Evolutionary conservation across 2,888 invertebrate genomes (phyloP).

Genomic region (Caenorhabditis sp.): DNA sequence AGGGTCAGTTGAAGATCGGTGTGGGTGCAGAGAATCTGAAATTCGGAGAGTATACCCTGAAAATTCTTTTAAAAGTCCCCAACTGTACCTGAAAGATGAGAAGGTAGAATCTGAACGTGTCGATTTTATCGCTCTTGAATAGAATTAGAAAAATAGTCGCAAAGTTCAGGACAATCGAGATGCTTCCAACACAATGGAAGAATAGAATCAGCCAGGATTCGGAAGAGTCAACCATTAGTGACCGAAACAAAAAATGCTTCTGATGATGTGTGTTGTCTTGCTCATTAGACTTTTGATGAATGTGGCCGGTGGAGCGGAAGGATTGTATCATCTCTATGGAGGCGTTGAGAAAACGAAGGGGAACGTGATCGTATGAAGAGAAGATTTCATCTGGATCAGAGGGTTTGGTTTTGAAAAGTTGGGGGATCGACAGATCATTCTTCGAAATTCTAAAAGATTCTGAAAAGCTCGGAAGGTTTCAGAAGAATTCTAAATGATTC

Average conservation of each 20-base stretch:
- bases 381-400: too few relatives aligned
- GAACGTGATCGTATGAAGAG: too few relatives aligned
- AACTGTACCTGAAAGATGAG: slow-evolving; percentile 32
- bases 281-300: too few relatives aligned
- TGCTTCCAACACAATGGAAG: slow-evolving; percentile 13
- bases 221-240: neutral
- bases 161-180: neutral
- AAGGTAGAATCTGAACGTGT: slow-evolving; percentile 15
- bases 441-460: too few relatives aligned
- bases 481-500: too few relatives aligned
- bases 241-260: neutral
- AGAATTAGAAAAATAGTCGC: slow-evolving; percentile 4
- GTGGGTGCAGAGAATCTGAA: slow-evolving; percentile 32
- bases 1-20: slow-evolving; percentile 25
- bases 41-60: neutral
- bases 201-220: slow-evolving; percentile 8
- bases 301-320: too few relatives aligned
- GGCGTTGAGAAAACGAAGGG: neutral
- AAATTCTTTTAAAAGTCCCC: neutral
- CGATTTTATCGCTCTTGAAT: slow-evolving; percentile 28
- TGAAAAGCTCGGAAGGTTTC: too few relatives aligned
- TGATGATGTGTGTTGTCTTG: too few relatives aligned
- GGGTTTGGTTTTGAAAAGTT: too few relatives aligned
- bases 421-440: too few relatives aligned
- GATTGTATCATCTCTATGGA: too few relatives aligned